Conservation (phyloP, 2,797 vertebrate species). For the Mus minutoides region DNA sequence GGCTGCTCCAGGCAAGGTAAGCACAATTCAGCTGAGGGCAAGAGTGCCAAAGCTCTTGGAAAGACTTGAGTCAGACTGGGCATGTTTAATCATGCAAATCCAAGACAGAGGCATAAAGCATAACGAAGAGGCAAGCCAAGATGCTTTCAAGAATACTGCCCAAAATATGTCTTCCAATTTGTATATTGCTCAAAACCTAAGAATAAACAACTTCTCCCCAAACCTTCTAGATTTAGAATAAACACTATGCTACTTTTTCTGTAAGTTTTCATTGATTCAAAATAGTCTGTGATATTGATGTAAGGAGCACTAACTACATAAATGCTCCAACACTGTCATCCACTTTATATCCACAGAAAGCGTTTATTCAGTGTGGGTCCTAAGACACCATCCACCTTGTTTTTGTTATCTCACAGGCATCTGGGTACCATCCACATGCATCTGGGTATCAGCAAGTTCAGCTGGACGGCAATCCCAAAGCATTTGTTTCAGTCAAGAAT, state of each 20-base stretch:
- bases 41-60: not conserved
- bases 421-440: not conserved
- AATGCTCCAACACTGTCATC: not conserved
- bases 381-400: not conserved
- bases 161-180: not conserved
- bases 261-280: not conserved
- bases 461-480: not conserved
- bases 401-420: not conserved
- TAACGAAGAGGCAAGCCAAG: not conserved
- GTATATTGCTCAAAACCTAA: not conserved
- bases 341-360: not conserved
- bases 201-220: not conserved
- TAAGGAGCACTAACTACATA: not conserved
- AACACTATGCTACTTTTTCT: not conserved
- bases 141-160: not conserved
- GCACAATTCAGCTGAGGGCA: not conserved
- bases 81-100: not conserved
- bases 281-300: not conserved
- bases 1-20: not conserved
- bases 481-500: not conserved
- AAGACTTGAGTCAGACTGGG: not conserved
- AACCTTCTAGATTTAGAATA: not conserved
- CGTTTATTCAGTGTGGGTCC: not conserved
- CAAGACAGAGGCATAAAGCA: not conserved
- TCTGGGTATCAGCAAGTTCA: too few species aligned